phyloP scores from a whole-genome alignment of 2,113 vertebrate species.

The mouse (Mus musculus) region GRCm39 chr2:91909501-91910000 shows the following conservation, averaged over 20 bases:
- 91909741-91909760: not conserved
- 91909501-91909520: not conserved
- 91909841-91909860: no score
- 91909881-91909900: not conserved
- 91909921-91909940: not conserved
- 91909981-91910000: not conserved
- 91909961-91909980: not conserved
- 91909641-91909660: not conserved
- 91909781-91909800: not conserved
- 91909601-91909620: not conserved
- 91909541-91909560: not conserved
- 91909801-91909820: not conserved
- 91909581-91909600: not conserved
- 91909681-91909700: not conserved
- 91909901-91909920: not conserved
- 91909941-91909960: not conserved
- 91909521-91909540: not conserved
- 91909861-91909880: not conserved
- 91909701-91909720: not conserved
- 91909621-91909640: not conserved
- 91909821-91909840: not conserved
- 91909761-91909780: not conserved
- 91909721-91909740: not conserved
- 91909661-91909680: not conserved
- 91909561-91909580: not conserved